Evolutionary conservation across 2,888 invertebrate species (phyloP).

Genomic region (Periphyllus acericola): DNA sequence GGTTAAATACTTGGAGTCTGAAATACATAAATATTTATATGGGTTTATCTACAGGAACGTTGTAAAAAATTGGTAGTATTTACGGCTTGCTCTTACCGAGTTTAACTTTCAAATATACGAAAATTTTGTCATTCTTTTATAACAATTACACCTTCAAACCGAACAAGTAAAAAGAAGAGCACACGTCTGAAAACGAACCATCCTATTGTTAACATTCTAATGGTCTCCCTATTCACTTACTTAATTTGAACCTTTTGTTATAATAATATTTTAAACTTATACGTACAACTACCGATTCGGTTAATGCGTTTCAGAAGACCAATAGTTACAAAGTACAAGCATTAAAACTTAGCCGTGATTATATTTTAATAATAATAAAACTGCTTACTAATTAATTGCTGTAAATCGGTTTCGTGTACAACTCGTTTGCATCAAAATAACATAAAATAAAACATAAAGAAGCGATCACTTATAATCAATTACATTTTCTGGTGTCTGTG

Average conservation of each 20-base stretch:
- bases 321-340: not conserved
- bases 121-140: not conserved
- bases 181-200: slow-evolving; percentile 19
- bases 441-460: not conserved
- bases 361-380: not conserved
- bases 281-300: not conserved
- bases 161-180: not conserved
- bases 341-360: not conserved
- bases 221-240: slow-evolving; percentile 23
- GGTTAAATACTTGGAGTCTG: not conserved
- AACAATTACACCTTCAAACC: not conserved
- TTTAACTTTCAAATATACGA: not conserved
- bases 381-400: not conserved
- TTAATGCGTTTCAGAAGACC: slow-evolving; percentile 9
- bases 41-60: not conserved
- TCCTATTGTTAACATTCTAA: slow-evolving; percentile 33
- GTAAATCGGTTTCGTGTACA: not conserved
- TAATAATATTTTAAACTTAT: not conserved
- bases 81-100: not conserved
- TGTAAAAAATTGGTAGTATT: not conserved
- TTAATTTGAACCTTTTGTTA: slow-evolving; percentile 53
- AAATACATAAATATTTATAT: not conserved
- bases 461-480: no score
- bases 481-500: no score
- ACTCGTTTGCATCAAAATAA: not conserved